phyloP scores from a whole-genome alignment of 2,797 vertebrate species.

The Cottoperca gobio region DNA sequence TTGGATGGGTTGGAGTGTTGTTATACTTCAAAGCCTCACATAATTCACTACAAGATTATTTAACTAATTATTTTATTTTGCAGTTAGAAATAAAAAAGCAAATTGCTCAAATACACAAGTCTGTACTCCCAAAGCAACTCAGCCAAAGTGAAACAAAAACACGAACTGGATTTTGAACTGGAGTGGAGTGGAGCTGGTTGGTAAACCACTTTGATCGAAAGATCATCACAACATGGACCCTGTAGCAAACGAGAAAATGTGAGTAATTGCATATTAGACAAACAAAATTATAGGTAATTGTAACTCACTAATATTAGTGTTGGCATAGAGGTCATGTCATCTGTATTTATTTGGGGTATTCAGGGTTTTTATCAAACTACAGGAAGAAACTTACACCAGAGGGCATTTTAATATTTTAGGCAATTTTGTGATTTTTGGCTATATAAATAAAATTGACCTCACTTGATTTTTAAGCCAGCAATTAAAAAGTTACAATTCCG shows the following conservation, averaged over 20 bases:
- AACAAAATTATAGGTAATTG: not conserved
- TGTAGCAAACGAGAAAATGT: too few species aligned
- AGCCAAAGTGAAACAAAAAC: constrained; percentile 52
- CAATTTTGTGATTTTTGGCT: too few species aligned
- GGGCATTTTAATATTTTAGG: not conserved
- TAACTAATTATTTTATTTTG: constrained; percentile 30
- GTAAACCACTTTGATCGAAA: too few species aligned
- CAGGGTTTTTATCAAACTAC: not conserved
- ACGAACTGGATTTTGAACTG: constrained; percentile 58
- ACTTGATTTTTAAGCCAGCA: not conserved
- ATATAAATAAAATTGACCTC: too few species aligned
- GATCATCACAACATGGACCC: too few species aligned
- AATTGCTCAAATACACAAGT: constrained; percentile 31
- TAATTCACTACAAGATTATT: constrained; percentile 26
- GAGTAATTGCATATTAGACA: not conserved
- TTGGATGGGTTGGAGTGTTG: constrained; percentile 40
- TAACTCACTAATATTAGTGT: too few species aligned
- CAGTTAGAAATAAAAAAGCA: constrained; percentile 33
- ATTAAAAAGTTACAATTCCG: not conserved
- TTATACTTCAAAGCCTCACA: constrained; percentile 43
- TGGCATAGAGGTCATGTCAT: too few species aligned
- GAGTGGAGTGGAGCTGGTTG: constrained; percentile 24
- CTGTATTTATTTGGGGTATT: too few species aligned
- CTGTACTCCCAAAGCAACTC: constrained; percentile 41
- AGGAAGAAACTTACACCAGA: too few species aligned